A percentile compares a stretch with the other conserved stretches of the same genome.
These are phyloP conservation scores for Siniperca undulata DNA, from an alignment of 2,797 vertebrate species.

Conservation along the genomic window DNA sequence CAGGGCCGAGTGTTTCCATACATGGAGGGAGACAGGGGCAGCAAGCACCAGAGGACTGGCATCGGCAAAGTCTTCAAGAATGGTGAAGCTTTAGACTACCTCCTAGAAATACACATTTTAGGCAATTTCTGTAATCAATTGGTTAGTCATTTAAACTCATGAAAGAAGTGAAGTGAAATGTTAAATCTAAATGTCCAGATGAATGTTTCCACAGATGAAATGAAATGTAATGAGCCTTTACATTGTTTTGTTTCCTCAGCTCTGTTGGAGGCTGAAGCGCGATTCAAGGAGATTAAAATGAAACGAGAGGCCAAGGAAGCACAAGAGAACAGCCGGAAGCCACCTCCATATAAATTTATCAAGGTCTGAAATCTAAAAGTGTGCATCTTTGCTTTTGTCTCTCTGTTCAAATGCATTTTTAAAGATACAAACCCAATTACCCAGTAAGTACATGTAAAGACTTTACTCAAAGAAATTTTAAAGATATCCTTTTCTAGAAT, in stretches of 20 bases:
- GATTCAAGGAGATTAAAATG: slow-evolving; percentile 93
- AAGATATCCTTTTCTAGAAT: background rate
- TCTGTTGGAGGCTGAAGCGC: slow-evolving; percentile 92
- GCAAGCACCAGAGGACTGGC: slow-evolving; percentile 92
- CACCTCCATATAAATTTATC: slow-evolving; percentile 96
- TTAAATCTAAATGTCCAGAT: too few species aligned
- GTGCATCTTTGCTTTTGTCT: background rate
- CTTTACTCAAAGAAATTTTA: background rate
- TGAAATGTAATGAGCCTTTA: background rate
- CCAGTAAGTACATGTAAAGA: background rate
- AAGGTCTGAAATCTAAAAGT: slow-evolving; percentile 83
- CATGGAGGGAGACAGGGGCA: slow-evolving; percentile 97
- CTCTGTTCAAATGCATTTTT: background rate
- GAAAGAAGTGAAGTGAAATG: background rate
- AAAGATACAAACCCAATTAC: background rate
- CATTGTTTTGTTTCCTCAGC: slow-evolving; percentile 80
- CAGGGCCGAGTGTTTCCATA: slow-evolving; percentile 98
- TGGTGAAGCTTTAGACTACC: slow-evolving; percentile 78
- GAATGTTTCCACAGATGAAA: background rate
- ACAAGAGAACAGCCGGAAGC: slow-evolving; percentile 94
- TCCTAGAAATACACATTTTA: background rate
- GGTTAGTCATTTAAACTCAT: background rate
- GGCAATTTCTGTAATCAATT: background rate
- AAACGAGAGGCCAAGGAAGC: slow-evolving; percentile 95
- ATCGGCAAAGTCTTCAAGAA: slow-evolving; percentile 98